Conservation (phyloP, 2,888 invertebrate genomes). For the Schrankia costaestrigalis region DNA sequence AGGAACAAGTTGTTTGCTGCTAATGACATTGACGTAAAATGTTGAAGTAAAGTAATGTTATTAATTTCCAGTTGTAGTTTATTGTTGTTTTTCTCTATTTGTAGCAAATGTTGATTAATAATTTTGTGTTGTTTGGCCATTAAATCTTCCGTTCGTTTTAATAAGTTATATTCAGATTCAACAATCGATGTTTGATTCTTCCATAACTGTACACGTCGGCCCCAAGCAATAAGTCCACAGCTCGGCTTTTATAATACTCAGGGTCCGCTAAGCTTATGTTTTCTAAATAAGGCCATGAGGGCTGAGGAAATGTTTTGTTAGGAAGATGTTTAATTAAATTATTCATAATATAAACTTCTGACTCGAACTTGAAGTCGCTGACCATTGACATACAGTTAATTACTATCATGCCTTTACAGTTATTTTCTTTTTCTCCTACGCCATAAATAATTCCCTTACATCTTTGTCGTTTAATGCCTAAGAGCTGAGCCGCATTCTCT, state of each 20-base stretch:
- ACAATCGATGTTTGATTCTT: slow-evolving; percentile 6
- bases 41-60: no score
- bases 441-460: background rate
- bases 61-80: no score
- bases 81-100: background rate
- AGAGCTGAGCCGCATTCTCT: background rate
- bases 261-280: slow-evolving; percentile 1
- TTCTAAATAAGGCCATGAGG: background rate
- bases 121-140: slow-evolving; percentile 8
- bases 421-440: slow-evolving; percentile 1
- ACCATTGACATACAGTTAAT: background rate
- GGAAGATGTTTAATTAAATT: background rate
- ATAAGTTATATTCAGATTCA: slow-evolving; percentile 3
- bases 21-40: no score
- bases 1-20: no score
- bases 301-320: background rate
- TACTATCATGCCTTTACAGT: background rate
- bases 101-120: slow-evolving; percentile 4
- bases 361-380: background rate
- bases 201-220: slow-evolving; percentile 8
- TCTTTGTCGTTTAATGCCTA: background rate
- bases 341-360: slow-evolving; percentile 2
- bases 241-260: background rate
- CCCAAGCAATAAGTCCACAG: slow-evolving; percentile 1
- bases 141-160: slow-evolving; percentile 2